phyloP scores from a whole-genome alignment of 2,888 invertebrate genomes.

The Macrophya annulata region DNA sequence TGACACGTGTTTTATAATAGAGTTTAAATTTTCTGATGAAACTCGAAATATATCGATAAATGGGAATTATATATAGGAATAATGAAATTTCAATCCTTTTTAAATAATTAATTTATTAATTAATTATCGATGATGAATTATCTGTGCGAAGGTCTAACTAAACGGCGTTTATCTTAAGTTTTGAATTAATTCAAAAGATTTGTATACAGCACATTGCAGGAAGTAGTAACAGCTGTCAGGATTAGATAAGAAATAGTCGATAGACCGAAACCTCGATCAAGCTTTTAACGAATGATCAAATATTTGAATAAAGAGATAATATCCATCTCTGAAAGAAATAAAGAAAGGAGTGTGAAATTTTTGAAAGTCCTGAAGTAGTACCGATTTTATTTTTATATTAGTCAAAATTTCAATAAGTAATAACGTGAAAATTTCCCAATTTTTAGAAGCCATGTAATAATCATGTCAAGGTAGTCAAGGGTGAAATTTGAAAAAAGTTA shows the following conservation, averaged over 20 bases:
- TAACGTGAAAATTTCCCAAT: background rate
- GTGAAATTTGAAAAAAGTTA: background rate
- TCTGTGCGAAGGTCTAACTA: background rate
- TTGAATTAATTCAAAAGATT: background rate
- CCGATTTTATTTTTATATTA: too few species aligned
- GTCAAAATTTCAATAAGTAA: background rate
- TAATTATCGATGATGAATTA: background rate
- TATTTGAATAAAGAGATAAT: background rate
- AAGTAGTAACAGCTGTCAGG: conserved; percentile 13
- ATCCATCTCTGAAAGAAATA: background rate
- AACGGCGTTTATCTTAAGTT: background rate
- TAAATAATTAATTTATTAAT: background rate
- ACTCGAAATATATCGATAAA: background rate
- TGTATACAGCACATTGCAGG: background rate
- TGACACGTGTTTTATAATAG: background rate
- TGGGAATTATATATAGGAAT: too few species aligned
- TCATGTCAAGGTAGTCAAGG: background rate
- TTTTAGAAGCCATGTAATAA: background rate
- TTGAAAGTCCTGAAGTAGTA: background rate
- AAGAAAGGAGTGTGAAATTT: background rate
- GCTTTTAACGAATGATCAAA: conserved; percentile 3
- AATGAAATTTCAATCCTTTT: background rate
- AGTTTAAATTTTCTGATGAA: background rate
- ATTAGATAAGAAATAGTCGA: conserved; percentile 14
- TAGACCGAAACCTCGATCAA: background rate